Evolutionary conservation across 2,888 invertebrate species (phyloP).

Genomic region (Clitarchus hookeri): DNA sequence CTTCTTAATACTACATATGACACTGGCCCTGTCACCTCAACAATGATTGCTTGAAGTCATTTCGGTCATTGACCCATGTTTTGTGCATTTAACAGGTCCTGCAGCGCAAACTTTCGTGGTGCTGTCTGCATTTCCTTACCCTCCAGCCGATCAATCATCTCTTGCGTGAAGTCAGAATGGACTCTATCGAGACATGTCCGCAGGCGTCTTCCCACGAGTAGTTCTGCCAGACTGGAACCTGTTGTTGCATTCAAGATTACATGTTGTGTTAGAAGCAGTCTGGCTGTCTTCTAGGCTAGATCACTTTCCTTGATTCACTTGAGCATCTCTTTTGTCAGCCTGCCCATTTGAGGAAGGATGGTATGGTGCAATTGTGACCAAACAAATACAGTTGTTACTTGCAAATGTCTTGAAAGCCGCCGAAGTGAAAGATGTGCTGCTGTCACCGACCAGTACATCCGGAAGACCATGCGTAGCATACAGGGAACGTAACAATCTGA

Average conservation of each 20-base stretch:
- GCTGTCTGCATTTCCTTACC: not conserved
- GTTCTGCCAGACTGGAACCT: conserved; percentile 36
- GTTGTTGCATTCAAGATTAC: conserved; percentile 35
- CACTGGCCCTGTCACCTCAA: conserved; percentile 38
- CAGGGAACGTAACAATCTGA: conserved; percentile 36
- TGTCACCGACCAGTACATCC: conserved; percentile 45
- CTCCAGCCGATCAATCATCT: not conserved
- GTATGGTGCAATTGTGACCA: conserved; percentile 41
- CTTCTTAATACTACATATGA: conserved; percentile 36
- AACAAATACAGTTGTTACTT: conserved; percentile 41
- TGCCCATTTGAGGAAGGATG: conserved; percentile 45
- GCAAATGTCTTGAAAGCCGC: conserved; percentile 44
- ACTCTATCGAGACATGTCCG: conserved; percentile 36
- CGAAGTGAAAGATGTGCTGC: conserved; percentile 46
- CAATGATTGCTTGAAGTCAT: conserved; percentile 39
- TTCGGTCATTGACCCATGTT: conserved; percentile 4
- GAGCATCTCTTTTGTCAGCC: too few relatives aligned
- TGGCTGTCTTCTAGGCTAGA: conserved; percentile 34
- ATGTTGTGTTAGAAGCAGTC: conserved; percentile 41
- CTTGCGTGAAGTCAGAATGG: conserved; percentile 22
- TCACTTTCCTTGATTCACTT: conserved; percentile 39
- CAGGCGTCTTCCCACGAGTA: conserved; percentile 40
- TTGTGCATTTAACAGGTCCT: not conserved
- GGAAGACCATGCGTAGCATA: conserved; percentile 45
- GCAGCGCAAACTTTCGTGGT: not conserved